Base-by-base conservation (phyloP, 2,797 vertebrate genomes). In the Gephyroberyx darwinii region DNA sequence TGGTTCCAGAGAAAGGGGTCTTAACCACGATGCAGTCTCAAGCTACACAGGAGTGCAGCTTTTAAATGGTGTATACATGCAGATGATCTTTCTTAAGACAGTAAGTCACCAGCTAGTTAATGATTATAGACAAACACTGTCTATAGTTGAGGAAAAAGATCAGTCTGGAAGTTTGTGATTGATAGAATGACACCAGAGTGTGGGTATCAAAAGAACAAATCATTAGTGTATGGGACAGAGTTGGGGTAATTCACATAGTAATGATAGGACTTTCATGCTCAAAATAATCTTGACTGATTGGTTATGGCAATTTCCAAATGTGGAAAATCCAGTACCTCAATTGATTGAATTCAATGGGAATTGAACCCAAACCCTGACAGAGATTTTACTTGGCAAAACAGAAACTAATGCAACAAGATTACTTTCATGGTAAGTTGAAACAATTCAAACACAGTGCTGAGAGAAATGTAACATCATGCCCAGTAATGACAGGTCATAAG, bases 331-430 rank as follows among this genome's bases (percentile, higher is more conserved):
- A 9, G 19, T 9, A 16, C 12, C 39, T 9, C 8, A 13, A 41
- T 3, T 41, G 39, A 41, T 45, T 54, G 45, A 75, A 30, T 65
- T 48, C 39, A n/a, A 75, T 69, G 70, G 60, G 3, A 78, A 62
- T 51, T 57, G 14, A 56, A 65, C 61, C 26, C 35, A 37, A 69
- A 51, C 37, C 26, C 5, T 13, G 7, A 41, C 3, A 61, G 54
- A 33, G 30, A 72, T 2, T 47, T 20, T 14, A 55, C 26, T 55
- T 19, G 55, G 75, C 39, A 37, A 60, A 71, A 69, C 59, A 65
- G 4, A 7, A 13, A 53, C 12, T 13, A 13, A 30, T 22, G 22
- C 51, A 2, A 19, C 20, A 13, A 9, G 26, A 30, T 35, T 19
- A 7, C 31, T 57, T 17, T 17, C 8, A 57, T n/a, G 37, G 37